A percentile compares a stretch with the other conserved stretches of the same genome.
Evolutionary conservation across 2,888 invertebrate genomes (phyloP).

Genomic region (Imbricaverruca yamaguchii): DNA sequence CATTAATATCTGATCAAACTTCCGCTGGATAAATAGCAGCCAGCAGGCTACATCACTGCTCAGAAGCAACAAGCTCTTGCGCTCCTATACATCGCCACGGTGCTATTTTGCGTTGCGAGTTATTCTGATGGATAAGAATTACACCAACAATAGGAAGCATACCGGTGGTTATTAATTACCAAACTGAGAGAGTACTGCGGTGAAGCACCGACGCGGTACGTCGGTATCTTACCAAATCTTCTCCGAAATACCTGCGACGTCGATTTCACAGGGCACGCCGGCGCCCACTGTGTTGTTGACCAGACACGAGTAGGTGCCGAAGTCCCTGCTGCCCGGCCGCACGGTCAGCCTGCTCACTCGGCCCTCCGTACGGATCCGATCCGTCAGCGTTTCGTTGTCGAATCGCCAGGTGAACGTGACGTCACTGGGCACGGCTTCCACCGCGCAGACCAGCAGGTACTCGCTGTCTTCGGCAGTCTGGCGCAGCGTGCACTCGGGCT

Average conservation of each 20-base stretch:
- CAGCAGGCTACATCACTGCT: no score
- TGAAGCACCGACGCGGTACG: no score
- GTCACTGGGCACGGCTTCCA: conserved; percentile 67
- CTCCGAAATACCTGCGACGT: conserved; percentile 45
- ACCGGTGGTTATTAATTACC: no score
- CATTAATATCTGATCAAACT: no score
- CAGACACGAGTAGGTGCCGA: conserved; percentile 71
- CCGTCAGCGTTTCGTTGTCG: conserved; percentile 71
- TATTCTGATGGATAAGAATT: no score
- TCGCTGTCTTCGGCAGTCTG: conserved; percentile 63
- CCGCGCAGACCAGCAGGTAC: conserved; percentile 70
- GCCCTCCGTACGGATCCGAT: conserved; percentile 50
- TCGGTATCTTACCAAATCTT: no score
- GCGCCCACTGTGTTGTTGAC: conserved; percentile 75
- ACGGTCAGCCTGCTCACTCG: conserved; percentile 56
- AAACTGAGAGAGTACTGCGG: no score
- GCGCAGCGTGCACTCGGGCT: conserved; percentile 74
- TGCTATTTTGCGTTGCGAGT: no score
- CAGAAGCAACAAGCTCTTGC: no score
- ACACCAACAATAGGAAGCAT: no score
- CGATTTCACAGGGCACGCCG: conserved; percentile 49
- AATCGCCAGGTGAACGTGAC: conserved; percentile 70
- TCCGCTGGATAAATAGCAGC: no score
- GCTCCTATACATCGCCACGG: no score
- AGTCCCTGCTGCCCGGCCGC: conserved; percentile 54